Percentiles rank a stretch among this genome's conserved stretches.
Evolutionary conservation across 2,797 vertebrate genomes (phyloP).

Genomic region (Gastrophryne carolinensis): DNA sequence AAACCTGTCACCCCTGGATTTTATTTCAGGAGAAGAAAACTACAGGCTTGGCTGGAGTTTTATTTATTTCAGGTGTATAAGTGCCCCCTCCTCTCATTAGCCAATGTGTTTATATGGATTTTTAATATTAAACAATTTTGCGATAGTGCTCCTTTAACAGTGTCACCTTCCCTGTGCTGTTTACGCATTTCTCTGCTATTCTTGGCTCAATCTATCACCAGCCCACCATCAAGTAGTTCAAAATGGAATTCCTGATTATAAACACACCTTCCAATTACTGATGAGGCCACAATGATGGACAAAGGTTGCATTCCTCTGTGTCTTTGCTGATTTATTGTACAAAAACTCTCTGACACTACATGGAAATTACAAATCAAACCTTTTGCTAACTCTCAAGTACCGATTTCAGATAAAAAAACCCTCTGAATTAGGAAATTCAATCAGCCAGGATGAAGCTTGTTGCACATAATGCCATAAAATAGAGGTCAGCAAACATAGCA

Average conservation of each 20-base stretch:
- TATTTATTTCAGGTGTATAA: no score
- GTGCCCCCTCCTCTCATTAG: no score
- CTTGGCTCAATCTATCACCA: conserved; percentile 3
- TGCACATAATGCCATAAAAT: conserved; percentile 27
- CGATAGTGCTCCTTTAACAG: no score
- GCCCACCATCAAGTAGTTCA: neutral
- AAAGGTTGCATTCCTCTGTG: conserved; percentile 28
- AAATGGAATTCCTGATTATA: conserved; percentile 47
- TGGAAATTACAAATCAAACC: conserved; percentile 31
- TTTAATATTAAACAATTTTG: no score
- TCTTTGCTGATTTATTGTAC: conserved; percentile 15
- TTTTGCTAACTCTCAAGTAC: conserved; percentile 23
- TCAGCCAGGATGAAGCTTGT: conserved; percentile 38
- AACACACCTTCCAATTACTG: conserved; percentile 39
- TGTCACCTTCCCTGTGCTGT: neutral
- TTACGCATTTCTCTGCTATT: neutral
- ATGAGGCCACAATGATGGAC: conserved; percentile 26
- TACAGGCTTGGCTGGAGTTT: no score
- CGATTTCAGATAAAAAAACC: conserved; percentile 4
- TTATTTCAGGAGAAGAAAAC: no score
- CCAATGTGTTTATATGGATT: no score
- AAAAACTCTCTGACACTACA: conserved; percentile 16
- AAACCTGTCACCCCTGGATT: no score
- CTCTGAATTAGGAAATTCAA: conserved; percentile 44
- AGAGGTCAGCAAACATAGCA: conserved; percentile 25